Evolutionary conservation across 2,797 vertebrate genomes (phyloP), one percentile per base, ranked within the genome.

Genomic region (Bucorvus abyssinicus): DNA sequence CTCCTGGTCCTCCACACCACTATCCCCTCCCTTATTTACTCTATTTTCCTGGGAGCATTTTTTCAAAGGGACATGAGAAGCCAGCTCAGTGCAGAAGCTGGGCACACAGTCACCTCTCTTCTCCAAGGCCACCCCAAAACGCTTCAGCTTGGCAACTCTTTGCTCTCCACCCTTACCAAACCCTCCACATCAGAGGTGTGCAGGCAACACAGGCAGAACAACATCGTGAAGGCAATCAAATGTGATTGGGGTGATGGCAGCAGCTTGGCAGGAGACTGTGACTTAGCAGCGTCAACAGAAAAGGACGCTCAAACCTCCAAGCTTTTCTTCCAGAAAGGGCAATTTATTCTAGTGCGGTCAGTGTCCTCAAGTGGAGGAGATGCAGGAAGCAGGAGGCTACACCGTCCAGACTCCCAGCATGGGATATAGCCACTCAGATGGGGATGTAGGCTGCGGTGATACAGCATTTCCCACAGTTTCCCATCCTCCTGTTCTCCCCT

Each of bases 41-140:
- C 15, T 4, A 6, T 76, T 64, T 34, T 69, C 24, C 56, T 73
- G 19, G 10, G 2, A 82, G 27, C 26, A 24, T 47, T 84, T 50
- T 65, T 30, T 42, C 55, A 82, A 82, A 76, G 38, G 21, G 53
- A 87, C 26, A 13, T 14, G 34, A 80, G 71, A 49, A 85, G 23
- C 23, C 27, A 55, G 15, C 10, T 69, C 42, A 32, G 53, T 1
- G 0, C 6, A 60, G 29, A 5, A 75, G 49, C 61, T 1, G 3
- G 87, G 42, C 32, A 50, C 17, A 29, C 29, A 65, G 63, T 3
- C 27, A 42, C 17, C 12, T 24, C 55, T 71, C 26, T 77, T 56
- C 32, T 61, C n/a, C 27, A 47, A 80, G 23, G 40, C 26, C 32
- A 68, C 1, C 1, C 7, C 29, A 67, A 64, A 93, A 90, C 8